phyloP scores from a whole-genome alignment of 2,113 vertebrate species.

The Willisornis vidua region DNA sequence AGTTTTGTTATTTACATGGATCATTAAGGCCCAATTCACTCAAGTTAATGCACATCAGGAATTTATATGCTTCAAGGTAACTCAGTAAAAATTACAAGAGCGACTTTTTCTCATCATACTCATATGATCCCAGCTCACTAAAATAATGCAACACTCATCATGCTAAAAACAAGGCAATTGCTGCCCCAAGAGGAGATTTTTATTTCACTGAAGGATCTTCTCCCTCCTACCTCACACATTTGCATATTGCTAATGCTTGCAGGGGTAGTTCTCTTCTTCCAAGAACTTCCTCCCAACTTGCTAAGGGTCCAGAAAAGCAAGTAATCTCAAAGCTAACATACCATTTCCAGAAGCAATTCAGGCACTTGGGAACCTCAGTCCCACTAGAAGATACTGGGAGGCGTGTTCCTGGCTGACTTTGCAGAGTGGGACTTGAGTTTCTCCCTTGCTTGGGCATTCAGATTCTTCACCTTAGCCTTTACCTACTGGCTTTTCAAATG shows the following conservation, averaged over 20 bases:
- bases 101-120: background rate
- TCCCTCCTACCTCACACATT: conserved; percentile 43
- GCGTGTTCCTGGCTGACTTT: background rate
- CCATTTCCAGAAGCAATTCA: conserved; percentile 34
- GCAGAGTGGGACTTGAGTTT: background rate
- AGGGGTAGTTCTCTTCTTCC: background rate
- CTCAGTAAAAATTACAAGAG: conserved; percentile 8
- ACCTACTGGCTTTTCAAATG: background rate
- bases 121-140: background rate
- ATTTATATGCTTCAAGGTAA: conserved; percentile 50
- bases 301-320: conserved; percentile 11
- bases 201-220: background rate
- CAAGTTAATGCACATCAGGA: conserved; percentile 68
- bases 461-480: background rate
- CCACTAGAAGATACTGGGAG: background rate
- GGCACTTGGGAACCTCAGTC: conserved; percentile 51
- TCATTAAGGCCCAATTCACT: conserved; percentile 76
- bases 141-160: background rate
- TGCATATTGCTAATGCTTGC: background rate
- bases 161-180: background rate
- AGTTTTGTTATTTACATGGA: conserved; percentile 63
- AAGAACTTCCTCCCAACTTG: background rate
- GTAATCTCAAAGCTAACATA: background rate
- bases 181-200: conserved; percentile 19
- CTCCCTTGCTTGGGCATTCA: background rate